Percentiles rank a stretch among this genome's conserved stretches.
Conservation (phyloP, 1,140 invertebrate genomes). For the Orchesella cincta region DNA sequence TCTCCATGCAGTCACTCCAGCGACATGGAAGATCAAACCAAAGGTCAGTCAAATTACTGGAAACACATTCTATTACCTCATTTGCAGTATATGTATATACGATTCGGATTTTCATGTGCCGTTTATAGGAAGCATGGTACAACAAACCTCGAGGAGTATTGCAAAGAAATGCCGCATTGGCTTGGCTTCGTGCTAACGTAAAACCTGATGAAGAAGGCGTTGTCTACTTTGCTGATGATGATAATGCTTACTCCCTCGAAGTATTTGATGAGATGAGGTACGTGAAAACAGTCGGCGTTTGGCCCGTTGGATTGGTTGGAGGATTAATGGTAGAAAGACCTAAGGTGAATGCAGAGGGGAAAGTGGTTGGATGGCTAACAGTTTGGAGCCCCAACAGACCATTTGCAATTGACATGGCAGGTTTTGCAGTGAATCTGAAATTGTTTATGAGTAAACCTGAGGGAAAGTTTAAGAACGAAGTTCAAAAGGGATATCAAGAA, state of each 20-base stretch:
- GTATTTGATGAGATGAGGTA: conserved; percentile 87
- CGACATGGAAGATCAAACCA: conserved; percentile 66
- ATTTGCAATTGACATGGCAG: conserved; percentile 98
- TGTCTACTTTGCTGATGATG: conserved; percentile 98
- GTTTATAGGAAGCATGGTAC: conserved; percentile 87
- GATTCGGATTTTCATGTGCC: conserved; percentile 53
- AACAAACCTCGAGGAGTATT: conserved; percentile 89
- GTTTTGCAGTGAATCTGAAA: conserved; percentile 89
- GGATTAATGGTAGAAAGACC: conserved; percentile 80
- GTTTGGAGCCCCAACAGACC: conserved; percentile 59
- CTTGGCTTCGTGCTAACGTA: conserved; percentile 77
- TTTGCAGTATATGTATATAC: not conserved
- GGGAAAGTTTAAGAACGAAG: conserved; percentile 78
- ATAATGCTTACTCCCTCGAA: conserved; percentile 89
- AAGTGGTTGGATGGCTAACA: conserved; percentile 75
- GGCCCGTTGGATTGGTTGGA: conserved; percentile 95
- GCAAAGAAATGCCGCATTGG: conserved; percentile 86
- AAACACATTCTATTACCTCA: conserved; percentile 55
- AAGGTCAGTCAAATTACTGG: too few relatives aligned
- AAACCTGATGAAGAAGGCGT: conserved; percentile 67
- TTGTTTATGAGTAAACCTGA: conserved; percentile 74
- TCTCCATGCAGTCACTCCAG: conserved; percentile 72
- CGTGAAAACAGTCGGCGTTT: conserved; percentile 86
- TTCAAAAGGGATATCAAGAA: conserved; percentile 87
- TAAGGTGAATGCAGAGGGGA: conserved; percentile 66